phyloP scores from a whole-genome alignment of 2,797 vertebrate species.

The Eulemur albifrons region DNA sequence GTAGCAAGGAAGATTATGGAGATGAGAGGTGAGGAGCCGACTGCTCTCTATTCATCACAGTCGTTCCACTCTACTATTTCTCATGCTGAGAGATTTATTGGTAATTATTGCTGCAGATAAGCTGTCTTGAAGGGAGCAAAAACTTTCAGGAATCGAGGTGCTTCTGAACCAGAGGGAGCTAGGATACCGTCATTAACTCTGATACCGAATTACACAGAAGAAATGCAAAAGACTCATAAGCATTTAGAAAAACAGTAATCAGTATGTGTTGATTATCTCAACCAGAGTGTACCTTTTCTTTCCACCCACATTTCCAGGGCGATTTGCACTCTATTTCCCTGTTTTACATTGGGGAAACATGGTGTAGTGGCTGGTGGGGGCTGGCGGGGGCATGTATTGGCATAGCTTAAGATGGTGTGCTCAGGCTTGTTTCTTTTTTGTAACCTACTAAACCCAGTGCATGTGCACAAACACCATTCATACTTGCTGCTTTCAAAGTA shows the following conservation, averaged over 20 bases:
- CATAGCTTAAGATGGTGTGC: neutral
- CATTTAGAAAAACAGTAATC: constrained; percentile 42
- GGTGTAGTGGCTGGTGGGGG: neutral
- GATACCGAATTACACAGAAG: constrained; percentile 31
- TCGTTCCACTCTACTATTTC: constrained; percentile 18
- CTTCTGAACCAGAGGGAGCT: constrained; percentile 19
- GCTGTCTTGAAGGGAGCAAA: constrained; percentile 51
- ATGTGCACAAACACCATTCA: neutral
- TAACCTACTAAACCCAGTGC: neutral
- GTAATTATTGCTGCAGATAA: constrained; percentile 61
- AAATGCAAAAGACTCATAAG: constrained; percentile 39
- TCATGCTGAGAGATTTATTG: constrained; percentile 54
- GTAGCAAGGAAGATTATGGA: constrained; percentile 66
- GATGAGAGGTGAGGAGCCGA: constrained; percentile 61
- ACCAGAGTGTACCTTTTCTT: neutral
- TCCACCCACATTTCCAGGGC: neutral
- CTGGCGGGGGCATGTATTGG: neutral
- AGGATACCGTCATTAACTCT: neutral
- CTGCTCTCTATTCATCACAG: constrained; percentile 55
- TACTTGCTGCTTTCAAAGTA: neutral
- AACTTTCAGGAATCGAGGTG: constrained; percentile 39
- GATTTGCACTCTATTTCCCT: constrained; percentile 1
- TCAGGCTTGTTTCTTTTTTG: neutral
- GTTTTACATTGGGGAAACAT: neutral
- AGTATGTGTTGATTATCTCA: constrained; percentile 17